phyloP scores from a whole-genome alignment of 2,888 invertebrate species.

The Oscheius onirici region DNA sequence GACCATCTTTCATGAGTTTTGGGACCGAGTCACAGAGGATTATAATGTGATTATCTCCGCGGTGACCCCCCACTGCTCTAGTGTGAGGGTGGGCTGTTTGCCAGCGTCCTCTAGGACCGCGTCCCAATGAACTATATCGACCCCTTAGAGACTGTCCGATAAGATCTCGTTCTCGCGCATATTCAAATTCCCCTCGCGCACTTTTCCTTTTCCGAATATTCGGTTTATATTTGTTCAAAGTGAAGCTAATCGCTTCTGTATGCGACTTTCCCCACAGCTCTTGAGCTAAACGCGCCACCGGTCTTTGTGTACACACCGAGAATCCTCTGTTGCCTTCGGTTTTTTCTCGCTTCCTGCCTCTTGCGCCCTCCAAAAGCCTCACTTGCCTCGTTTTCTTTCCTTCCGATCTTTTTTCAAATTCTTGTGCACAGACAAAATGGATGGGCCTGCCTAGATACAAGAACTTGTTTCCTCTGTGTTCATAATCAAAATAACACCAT shows the following conservation, averaged over 20 bases:
- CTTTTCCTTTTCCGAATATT: too few species aligned
- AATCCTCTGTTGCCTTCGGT: slow-evolving; percentile 24
- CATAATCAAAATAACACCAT: too few species aligned
- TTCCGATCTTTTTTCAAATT: too few species aligned
- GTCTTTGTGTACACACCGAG: slow-evolving; percentile 26
- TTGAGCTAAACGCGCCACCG: slow-evolving; percentile 26
- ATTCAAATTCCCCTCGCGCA: too few species aligned
- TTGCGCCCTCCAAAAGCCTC: background rate
- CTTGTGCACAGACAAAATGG: slow-evolving; percentile 4
- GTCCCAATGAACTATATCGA: slow-evolving; percentile 17
- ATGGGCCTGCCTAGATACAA: background rate
- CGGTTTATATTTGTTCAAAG: too few species aligned
- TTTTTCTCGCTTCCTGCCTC: slow-evolving; percentile 14
- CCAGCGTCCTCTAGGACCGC: slow-evolving; percentile 10
- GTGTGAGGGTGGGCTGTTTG: slow-evolving; percentile 16
- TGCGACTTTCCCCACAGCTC: slow-evolving; percentile 21
- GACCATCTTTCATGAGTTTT: too few species aligned
- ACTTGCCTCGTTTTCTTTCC: background rate
- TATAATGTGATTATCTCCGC: background rate
- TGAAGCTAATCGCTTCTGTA: slow-evolving; percentile 12
- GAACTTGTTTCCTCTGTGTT: slow-evolving; percentile 6
- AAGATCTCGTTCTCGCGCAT: too few species aligned
- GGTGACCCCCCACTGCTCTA: slow-evolving; percentile 1
- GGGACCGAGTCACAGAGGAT: background rate
- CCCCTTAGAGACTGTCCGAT: background rate